Percentiles rank a stretch among this genome's conserved stretches.
Evolutionary conservation across 1,140 invertebrate species (phyloP).

Genomic region (Eriocheir sinensis): DNA sequence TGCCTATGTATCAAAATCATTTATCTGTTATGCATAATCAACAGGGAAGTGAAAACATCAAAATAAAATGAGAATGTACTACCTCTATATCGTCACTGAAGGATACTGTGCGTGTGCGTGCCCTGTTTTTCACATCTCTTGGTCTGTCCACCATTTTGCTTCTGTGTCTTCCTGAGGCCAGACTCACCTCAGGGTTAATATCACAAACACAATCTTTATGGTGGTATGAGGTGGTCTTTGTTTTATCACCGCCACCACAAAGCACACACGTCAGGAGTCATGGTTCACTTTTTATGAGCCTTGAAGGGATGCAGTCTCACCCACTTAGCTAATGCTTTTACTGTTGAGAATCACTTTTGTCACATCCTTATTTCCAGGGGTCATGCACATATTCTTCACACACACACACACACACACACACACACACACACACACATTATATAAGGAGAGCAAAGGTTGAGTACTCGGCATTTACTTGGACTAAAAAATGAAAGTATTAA

Average conservation of each 20-base stretch:
- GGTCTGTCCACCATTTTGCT: not conserved
- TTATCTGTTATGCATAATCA: too few species aligned
- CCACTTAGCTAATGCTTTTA: not conserved
- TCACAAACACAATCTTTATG: not conserved
- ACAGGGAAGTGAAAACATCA: too few species aligned
- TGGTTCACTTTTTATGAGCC: not conserved
- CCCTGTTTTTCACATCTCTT: conserved; percentile 20
- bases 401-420: conserved; percentile 31
- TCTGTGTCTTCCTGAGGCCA: not conserved
- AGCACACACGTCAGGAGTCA: not conserved
- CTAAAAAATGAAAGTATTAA: not conserved
- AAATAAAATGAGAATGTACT: too few species aligned
- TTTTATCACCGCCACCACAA: not conserved
- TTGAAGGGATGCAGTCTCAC: not conserved
- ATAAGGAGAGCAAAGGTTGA: too few species aligned
- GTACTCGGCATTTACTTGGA: too few species aligned
- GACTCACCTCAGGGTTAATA: not conserved
- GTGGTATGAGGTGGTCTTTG: not conserved
- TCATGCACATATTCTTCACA: not conserved
- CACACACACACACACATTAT: not conserved
- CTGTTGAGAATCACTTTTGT: not conserved
- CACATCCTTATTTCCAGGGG: not conserved
- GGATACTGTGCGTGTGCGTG: conserved; percentile 66
- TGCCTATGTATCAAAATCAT: too few species aligned
- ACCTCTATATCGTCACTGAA: conserved; percentile 69